Base-by-base conservation (phyloP, 1,140 invertebrate species). In the Subanguina moxae region DNA sequence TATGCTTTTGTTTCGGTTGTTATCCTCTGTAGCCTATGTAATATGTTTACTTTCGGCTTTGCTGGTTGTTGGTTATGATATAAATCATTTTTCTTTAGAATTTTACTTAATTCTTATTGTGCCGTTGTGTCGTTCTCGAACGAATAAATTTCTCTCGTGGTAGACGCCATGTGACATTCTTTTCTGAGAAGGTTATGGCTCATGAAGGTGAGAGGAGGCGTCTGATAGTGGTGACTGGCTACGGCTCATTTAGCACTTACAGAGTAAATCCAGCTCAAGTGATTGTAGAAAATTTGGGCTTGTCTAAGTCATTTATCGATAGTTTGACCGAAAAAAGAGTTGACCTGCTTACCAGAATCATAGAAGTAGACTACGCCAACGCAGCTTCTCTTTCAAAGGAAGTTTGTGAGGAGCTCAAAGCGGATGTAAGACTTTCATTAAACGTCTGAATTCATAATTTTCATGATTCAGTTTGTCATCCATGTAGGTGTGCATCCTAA, bases 401-500 rank as follows among this genome's bases (percentile, higher is more conserved):
- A 57, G 70, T 56, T 27, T 38, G 27, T 28, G 15, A 17, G 19
- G 48, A 45, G 13, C 21, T 8, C 19, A 46, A 56, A 15, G 67
- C 48, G 8, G 68, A 65, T 52, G 71, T 74, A n/a, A 25, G 52
- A 28, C 17, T 32, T 70, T 48, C n/a, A 25, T 19, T 21, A 15
- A 52, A 25, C 17, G 17, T 8, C 17, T 52, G 15, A 5, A 52
- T 5, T 7, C 3, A 52, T 52, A 15, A 52, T 52, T 52, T 52
- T 8, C 15, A 52, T 15, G 3, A 15, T 71, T 67, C 15, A 71
- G 69, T 71, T 71, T 73, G 70, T 48, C 13, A 59, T 71, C n/a
- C 69, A 71, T 38, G 30, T 71, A 21, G 69, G 69, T 7, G 69
- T 71, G 13, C 65, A 71, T 9, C 69, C 70, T 21, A 46, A 32